phyloP scores from a whole-genome alignment of 2,113 vertebrate genomes.

The Proterorhinus semilunaris region DNA sequence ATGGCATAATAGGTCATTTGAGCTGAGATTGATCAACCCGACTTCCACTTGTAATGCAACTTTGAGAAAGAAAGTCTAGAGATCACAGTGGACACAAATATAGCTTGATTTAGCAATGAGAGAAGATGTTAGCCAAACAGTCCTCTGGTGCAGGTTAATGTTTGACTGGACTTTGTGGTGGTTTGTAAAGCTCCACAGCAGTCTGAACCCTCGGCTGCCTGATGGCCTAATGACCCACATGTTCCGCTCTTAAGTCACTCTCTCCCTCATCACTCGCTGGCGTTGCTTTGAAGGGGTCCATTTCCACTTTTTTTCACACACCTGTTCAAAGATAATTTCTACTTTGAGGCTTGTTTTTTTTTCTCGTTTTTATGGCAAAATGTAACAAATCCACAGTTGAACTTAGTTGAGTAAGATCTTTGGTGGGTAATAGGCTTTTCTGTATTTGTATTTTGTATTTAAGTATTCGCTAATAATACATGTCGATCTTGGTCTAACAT shows the following conservation, averaged over 20 bases:
- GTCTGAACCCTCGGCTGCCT: neutral
- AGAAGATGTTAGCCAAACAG: neutral
- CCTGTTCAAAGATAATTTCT: constrained; percentile 17
- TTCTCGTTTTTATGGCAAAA: too few species aligned
- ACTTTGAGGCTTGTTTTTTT: constrained; percentile 36
- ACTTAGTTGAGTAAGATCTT: too few species aligned
- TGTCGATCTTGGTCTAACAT: too few species aligned
- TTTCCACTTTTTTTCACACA: neutral
- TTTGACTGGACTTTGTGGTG: neutral
- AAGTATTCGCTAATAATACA: too few species aligned
- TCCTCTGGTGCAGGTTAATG: neutral
- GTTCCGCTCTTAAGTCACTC: neutral
- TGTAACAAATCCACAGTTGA: too few species aligned
- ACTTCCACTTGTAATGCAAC: too few species aligned
- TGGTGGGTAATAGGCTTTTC: too few species aligned
- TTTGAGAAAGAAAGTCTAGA: too few species aligned
- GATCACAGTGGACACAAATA: too few species aligned
- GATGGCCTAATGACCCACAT: constrained; percentile 10
- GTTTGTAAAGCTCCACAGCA: neutral
- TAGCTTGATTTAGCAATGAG: neutral
- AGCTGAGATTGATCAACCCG: too few species aligned
- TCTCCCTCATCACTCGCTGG: neutral
- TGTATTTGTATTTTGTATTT: too few species aligned
- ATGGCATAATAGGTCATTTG: too few species aligned
- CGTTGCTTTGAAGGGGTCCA: neutral